phyloP scores from a whole-genome alignment of 2,888 invertebrate species.

The Catonia carolina region DNA sequence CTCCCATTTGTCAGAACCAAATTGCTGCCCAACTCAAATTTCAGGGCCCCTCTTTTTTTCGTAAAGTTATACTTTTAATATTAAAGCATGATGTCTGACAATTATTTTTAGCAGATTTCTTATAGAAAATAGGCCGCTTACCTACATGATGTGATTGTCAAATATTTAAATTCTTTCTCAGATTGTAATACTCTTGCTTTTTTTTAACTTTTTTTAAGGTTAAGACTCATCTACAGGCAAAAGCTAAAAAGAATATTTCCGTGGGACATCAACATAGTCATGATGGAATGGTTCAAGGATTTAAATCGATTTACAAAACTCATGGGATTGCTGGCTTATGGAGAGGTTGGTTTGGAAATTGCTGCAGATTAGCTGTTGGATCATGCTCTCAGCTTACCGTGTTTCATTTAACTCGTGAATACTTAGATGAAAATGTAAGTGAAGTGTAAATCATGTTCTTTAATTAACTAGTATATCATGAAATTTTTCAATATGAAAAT shows the following conservation, averaged over 20 bases:
- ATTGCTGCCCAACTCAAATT: no score
- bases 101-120: no score
- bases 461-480: neutral
- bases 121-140: no score
- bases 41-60: no score
- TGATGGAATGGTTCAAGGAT: constrained; percentile 56
- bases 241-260: constrained; percentile 66
- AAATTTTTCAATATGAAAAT: no score
- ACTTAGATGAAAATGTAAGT: constrained; percentile 37
- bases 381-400: constrained; percentile 79
- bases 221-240: constrained; percentile 73
- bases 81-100: no score
- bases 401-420: constrained; percentile 64
- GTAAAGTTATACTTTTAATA: no score
- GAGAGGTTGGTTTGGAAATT: constrained; percentile 67
- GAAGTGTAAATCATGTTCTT: neutral
- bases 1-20: no score
- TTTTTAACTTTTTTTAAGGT: constrained; percentile 53
- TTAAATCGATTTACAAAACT: constrained; percentile 46
- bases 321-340: constrained; percentile 57
- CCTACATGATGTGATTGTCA: no score
- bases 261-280: constrained; percentile 83
- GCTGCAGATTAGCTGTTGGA: constrained; percentile 70
- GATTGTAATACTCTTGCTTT: no score
- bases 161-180: no score